Conservation (phyloP, 2,113 vertebrate genomes). For the Serilophus lunatus region DNA sequence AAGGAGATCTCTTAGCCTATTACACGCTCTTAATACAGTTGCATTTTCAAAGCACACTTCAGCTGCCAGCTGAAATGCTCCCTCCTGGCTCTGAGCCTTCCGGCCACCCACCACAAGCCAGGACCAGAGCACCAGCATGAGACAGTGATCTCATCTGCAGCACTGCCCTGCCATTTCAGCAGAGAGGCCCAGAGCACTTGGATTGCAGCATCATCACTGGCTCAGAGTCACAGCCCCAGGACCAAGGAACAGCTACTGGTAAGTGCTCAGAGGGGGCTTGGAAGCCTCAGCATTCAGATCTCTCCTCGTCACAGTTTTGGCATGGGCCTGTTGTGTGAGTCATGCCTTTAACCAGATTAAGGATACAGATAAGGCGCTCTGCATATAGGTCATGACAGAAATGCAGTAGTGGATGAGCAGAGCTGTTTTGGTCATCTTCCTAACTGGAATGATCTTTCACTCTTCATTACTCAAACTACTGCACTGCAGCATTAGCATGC, state of each 20-base stretch:
- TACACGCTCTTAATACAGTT: background rate
- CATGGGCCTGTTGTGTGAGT: background rate
- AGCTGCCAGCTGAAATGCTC: background rate
- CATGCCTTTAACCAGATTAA: slow-evolving; percentile 46
- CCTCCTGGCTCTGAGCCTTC: background rate
- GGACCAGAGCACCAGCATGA: background rate
- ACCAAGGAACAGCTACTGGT: accelerated
- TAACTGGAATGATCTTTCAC: background rate
- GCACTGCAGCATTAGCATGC: background rate
- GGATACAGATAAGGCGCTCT: background rate
- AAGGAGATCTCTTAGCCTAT: background rate
- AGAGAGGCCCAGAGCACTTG: background rate
- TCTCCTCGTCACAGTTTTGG: background rate
- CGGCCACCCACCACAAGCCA: background rate
- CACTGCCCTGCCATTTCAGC: background rate
- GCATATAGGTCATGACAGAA: background rate
- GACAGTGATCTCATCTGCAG: background rate
- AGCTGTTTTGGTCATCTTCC: background rate
- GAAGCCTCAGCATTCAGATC: background rate
- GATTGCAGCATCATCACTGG: background rate
- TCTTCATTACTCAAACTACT: background rate
- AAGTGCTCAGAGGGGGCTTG: background rate
- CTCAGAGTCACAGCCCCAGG: background rate
- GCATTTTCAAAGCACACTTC: background rate
- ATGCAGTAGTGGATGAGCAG: slow-evolving; percentile 9